Percentiles rank a stretch among this genome's conserved stretches.
phyloP scores from a whole-genome alignment of 2,797 vertebrate genomes.

The Tangara arthus region DNA sequence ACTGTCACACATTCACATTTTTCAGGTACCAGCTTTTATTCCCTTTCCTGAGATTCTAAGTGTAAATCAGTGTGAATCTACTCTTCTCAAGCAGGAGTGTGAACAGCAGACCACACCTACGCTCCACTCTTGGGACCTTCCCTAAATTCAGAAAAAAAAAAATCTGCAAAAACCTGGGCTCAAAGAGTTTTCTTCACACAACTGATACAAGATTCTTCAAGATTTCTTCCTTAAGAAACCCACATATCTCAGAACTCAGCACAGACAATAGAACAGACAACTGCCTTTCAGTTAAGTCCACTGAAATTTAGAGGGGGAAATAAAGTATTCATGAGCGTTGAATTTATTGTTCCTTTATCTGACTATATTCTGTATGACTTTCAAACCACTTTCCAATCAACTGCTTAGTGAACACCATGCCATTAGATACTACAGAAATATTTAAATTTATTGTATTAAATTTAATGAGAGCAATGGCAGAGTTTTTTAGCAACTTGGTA shows the following conservation, averaged over 20 bases:
- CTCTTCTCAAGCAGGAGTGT: background rate
- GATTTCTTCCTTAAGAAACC: conserved; percentile 15
- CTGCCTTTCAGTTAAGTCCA: conserved; percentile 1
- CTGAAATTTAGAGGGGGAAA: background rate
- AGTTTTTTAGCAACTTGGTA: background rate
- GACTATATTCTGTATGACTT: conserved; percentile 8
- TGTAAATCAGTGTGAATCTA: background rate
- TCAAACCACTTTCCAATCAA: background rate
- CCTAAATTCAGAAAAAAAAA: background rate
- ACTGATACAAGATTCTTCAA: background rate
- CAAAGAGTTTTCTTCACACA: background rate
- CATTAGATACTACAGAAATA: background rate
- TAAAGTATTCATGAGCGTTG: background rate
- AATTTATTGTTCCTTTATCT: background rate
- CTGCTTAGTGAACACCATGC: background rate
- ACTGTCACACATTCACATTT: accelerated
- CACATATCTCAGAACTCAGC: conserved; percentile 1
- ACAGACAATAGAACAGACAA: conserved; percentile 12
- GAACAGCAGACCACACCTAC: background rate
- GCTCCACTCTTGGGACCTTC: background rate
- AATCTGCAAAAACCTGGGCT: background rate
- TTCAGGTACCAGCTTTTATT: background rate
- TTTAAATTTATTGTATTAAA: background rate
- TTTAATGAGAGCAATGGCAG: background rate
- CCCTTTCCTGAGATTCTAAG: background rate